Base-by-base conservation (phyloP, 2,888 invertebrate genomes). In the Drosophila atripex region DNA sequence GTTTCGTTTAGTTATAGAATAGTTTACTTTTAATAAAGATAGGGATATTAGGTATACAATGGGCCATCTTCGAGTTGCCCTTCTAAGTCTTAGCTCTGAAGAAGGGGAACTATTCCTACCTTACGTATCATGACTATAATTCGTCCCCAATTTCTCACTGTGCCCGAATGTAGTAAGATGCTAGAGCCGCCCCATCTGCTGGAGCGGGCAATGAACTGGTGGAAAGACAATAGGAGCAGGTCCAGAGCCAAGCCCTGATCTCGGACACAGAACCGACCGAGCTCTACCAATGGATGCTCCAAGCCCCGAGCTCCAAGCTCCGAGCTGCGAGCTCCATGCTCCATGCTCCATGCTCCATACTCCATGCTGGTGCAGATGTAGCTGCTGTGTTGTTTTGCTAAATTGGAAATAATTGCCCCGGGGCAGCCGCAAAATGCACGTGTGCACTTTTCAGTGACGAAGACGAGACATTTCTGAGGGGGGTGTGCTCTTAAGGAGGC, bases 371-470 rank as follows among this genome's bases (percentile, higher is more conserved):
- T 47, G 46, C 45, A 54, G 70, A 60, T 71, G 28, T 38, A 51
- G 76, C 64, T 74, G 75, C 69, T 85, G 74, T 77, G 80, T 84
- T 82, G 80, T 82, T 71, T 77, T 75, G 86, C 87, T 85, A 85
- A 86, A 86, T 86, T 83, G 86, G 83, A 86, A 87, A 87, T 86
- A 87, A 86, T 86, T 87, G 85, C 87, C 75, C 73, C 64, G 76
- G 57, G 64, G 83, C 75, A 56, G 61, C 58, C 58, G 59, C 74
- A 76, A 68, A 82, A 80, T 80, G 82, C 80, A 80, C 86, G 80
- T 80, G 85, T 80, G 80, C 80, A 77, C 51, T 55, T 49, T 47
- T 35, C 63, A 59, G 50, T 16, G 61, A 60, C 63, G 32, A 30
- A 23, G 60, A 12, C 8, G 3, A 28, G 12, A 12, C 39, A 39